Conservation (phyloP, 2,113 vertebrate species). For the Eulemur rufifrons region DNA sequence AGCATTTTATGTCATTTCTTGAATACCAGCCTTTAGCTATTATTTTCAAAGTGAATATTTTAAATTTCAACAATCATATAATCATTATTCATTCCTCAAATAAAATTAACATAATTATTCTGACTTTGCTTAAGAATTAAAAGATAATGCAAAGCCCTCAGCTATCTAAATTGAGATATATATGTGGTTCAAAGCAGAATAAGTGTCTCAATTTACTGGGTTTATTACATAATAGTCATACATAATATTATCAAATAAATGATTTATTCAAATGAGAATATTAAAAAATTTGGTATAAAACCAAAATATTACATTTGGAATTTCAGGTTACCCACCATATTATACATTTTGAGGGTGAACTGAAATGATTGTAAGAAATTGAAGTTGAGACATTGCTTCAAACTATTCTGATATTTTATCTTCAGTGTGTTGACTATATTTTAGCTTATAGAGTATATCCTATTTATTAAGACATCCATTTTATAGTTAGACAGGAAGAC, state of each 20-base stretch:
- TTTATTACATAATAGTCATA: neutral
- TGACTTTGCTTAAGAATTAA: slow-evolving; percentile 39
- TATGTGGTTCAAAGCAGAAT: neutral
- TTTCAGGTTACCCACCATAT: neutral
- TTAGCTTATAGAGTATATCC: neutral
- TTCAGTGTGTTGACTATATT: neutral
- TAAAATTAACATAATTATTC: slow-evolving; percentile 52
- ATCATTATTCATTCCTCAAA: neutral
- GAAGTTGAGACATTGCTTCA: neutral
- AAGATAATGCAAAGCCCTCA: neutral
- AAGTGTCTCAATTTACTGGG: neutral
- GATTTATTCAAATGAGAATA: neutral
- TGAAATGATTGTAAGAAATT: neutral
- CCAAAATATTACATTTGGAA: neutral
- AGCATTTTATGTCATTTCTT: slow-evolving; percentile 5
- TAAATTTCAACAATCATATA: neutral
- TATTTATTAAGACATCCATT: neutral
- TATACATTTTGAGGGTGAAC: neutral
- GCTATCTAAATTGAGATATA: neutral
- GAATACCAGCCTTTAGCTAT: neutral
- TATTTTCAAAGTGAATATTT: slow-evolving; percentile 4
- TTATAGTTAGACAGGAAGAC: neutral
- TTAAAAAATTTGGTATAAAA: neutral
- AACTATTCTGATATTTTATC: neutral
- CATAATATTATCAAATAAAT: neutral